Evolutionary conservation across 2,888 invertebrate species (phyloP), one percentile per base, ranked within the genome.

Genomic region (Caenorhabditis japonica): DNA sequence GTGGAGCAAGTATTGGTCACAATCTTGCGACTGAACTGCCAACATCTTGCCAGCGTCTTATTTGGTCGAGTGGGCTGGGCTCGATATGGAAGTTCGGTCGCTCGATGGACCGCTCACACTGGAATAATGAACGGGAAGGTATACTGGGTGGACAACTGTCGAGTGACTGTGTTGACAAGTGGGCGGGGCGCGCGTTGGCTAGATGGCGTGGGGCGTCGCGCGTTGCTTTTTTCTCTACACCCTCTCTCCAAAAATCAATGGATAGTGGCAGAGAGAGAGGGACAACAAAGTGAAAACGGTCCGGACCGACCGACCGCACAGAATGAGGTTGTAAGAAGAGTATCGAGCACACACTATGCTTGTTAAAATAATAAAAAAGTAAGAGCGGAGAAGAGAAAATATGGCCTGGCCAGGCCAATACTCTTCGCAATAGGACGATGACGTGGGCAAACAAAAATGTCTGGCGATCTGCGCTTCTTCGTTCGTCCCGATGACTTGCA

Each of bases 31-130:
- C 51, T 51, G 56, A 66, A 55, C 66, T 66, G 56, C 66, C 66
- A 51, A 66, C 66, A 56, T 66, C 66, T 66, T 66, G 66, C 66
- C 66, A 66, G 66, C 66, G 23, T 27, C 7, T 27, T 15, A 34
- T 19, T n/a, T 17, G 25, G 38, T 36, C 34, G 34, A 17, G 38
- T 27, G 38, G 33, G 66, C 66, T 66, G 64, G 66, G 66, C 56
- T 58, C 46, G 56, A 66, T 17, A 39, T 49, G 66, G 66, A 66
- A 66, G 56, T 41, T 43, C 66, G 34, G 15, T 43, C 38, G 66
- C 49, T 1, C 43, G 49, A 34, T 36, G 56, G 66, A 66, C 64
- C 55, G 53, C 64, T 64, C 55, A 41, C 56, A 66, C 56, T 43
- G 23, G 15, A 36, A 43, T n/a, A 47, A 56, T 30, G 30, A 5